phyloP scores from a whole-genome alignment of 1,140 invertebrate genomes.

The Drosophila subobscura region DNA sequence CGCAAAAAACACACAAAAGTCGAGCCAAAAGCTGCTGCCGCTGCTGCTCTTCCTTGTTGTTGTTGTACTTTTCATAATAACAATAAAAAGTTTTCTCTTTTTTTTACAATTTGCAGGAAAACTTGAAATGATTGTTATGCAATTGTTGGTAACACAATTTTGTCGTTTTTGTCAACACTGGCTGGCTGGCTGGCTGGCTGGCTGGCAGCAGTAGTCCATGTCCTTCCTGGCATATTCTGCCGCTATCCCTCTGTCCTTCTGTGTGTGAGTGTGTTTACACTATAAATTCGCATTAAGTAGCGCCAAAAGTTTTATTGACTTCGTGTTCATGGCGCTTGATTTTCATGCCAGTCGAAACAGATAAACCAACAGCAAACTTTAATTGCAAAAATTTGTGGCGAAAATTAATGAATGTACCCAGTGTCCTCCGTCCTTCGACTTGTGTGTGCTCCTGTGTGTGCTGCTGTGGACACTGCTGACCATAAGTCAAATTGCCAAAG shows the following conservation, averaged over 20 bases:
- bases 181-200: constrained; percentile 24
- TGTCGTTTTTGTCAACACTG: constrained; percentile 69
- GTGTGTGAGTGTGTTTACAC: constrained; percentile 74
- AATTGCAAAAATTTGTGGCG: constrained; percentile 81
- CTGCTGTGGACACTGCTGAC: constrained; percentile 75
- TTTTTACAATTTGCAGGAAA: constrained; percentile 78
- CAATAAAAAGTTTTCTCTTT: constrained; percentile 80
- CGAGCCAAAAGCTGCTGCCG: constrained; percentile 24
- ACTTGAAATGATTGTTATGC: constrained; percentile 83
- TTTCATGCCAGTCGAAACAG: constrained; percentile 69
- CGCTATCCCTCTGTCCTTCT: constrained; percentile 12
- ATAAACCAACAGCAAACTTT: constrained; percentile 81
- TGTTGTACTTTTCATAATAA: constrained; percentile 80
- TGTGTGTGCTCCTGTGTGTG: constrained; percentile 36
- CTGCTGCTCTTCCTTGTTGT: constrained; percentile 27
- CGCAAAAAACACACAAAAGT: constrained; percentile 54
- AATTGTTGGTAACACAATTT: constrained; percentile 83
- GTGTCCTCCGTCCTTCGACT: constrained; percentile 1
- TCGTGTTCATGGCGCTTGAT: constrained; percentile 75
- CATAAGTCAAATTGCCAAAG: constrained; percentile 80
- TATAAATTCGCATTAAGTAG: constrained; percentile 82
- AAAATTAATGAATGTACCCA: constrained; percentile 75
- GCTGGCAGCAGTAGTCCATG: constrained; percentile 34
- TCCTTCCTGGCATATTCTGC: constrained; percentile 25
- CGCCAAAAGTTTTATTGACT: constrained; percentile 81